These are phyloP conservation scores for Enteromius afrohamiltoni DNA, from an alignment of 2,797 vertebrate species.

Conservation along the genomic window DNA sequence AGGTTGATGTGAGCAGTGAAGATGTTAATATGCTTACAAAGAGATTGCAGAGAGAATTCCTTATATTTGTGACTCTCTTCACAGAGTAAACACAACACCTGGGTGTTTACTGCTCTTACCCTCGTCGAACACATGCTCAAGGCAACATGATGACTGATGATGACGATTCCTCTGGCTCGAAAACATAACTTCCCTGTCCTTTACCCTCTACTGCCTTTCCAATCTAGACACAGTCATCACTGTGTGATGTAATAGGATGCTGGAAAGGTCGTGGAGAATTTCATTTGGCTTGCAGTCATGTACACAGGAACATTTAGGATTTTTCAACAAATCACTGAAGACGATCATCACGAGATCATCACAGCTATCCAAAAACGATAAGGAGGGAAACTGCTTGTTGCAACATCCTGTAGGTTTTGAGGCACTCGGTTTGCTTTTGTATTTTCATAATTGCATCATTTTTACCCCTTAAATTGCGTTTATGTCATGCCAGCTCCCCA, in stretches of 20 bases:
- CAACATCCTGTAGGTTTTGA: neutral
- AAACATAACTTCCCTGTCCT: constrained; percentile 25
- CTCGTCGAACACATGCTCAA: constrained; percentile 40
- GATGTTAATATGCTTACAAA: constrained; percentile 65
- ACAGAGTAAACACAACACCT: constrained; percentile 59
- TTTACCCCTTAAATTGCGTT: neutral
- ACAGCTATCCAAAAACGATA: neutral
- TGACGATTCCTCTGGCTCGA: neutral
- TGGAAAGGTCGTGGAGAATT: constrained; percentile 33
- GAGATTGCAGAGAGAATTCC: constrained; percentile 67
- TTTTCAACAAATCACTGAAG: constrained; percentile 25
- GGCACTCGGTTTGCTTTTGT: neutral
- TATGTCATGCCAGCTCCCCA: neutral
- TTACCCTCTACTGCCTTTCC: neutral
- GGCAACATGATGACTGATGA: neutral
- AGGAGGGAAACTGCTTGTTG: neutral
- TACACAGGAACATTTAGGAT: constrained; percentile 34
- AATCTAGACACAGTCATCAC: constrained; percentile 11
- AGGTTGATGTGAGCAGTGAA: constrained; percentile 53
- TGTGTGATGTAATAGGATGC: constrained; percentile 39
- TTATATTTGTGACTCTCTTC: constrained; percentile 64
- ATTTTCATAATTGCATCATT: neutral
- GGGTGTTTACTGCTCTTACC: constrained; percentile 56
- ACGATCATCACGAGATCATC: constrained; percentile 3
- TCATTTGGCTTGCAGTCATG: constrained; percentile 29